phyloP scores from a whole-genome alignment of 2,113 vertebrate species.

The Tetraodon nigroviridis region DNA sequence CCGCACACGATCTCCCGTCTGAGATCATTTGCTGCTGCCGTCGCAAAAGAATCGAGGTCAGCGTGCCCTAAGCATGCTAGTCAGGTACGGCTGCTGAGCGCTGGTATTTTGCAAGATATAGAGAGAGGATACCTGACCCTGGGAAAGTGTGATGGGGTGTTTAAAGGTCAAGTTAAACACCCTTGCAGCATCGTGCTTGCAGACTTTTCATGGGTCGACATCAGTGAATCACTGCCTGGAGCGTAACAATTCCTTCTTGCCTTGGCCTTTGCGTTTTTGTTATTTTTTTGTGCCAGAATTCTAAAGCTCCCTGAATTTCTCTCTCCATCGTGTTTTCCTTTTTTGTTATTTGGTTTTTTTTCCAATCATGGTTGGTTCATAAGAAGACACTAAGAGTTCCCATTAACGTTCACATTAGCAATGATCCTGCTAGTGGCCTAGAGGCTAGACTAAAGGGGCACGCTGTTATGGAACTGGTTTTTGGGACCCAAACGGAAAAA shows the following conservation, averaged over 20 bases:
- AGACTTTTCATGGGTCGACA: conserved; percentile 29
- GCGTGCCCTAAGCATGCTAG: conserved; percentile 9
- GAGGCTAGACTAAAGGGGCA: too few relatives aligned
- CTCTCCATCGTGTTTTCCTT: conserved; percentile 54
- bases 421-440: too few relatives aligned
- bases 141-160: conserved; percentile 20
- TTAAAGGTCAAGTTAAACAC: conserved; percentile 33
- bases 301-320: conserved; percentile 47
- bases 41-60: conserved; percentile 21
- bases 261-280: conserved; percentile 26
- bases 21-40: conserved; percentile 38
- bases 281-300: conserved; percentile 28
- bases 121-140: conserved; percentile 4
- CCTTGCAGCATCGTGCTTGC: conserved; percentile 20
- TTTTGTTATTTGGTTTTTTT: conserved; percentile 8
- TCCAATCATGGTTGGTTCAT: conserved; percentile 60
- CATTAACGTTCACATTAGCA: too few relatives aligned
- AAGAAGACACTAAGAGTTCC: conserved; percentile 55
- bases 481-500: too few relatives aligned
- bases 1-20: conserved; percentile 22
- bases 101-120: not conserved
- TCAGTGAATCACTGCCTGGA: conserved; percentile 42
- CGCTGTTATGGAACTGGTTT: too few relatives aligned
- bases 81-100: conserved; percentile 12
- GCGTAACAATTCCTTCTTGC: conserved; percentile 24